Evolutionary conservation across 2,888 invertebrate species (phyloP), one percentile per base, ranked within the genome.

Genomic region (Selenia dentaria): DNA sequence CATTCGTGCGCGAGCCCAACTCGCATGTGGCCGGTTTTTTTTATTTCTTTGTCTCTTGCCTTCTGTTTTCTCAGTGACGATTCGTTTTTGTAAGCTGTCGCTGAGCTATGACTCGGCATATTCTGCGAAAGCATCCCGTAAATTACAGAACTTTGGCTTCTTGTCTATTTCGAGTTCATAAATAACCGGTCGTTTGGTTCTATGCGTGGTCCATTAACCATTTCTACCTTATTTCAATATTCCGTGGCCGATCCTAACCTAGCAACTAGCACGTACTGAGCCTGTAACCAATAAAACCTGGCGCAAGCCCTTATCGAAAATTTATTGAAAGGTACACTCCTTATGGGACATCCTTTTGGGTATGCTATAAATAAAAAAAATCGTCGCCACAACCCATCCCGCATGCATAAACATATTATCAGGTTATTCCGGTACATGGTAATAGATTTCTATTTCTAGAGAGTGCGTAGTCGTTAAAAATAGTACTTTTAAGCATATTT

Each of bases 301-400:
- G 58, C 37, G 36, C 31, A 37, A 44, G 55, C 46, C 58, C 65
- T 70, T 64, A 59, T 65, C 57, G 52, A 69, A 66, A 71, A 78
- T 78, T 70, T 74, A 77, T 79, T 55, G 65, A 62, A 62, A 52
- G 53, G 49, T 54, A 49, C 37, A 39, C 51, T 58, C 39, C 46
- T 63, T 53, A 18, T 28, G 54, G 62, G 59, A 52, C 43, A 32
- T 42, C 28, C 53, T 46, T 50, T 26, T 28, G 55, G 50, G 6
- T 32, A 13, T 13, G 22, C 26, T 54, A 70, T 67, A 67, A 67
- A 70, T 64, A 67, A 62, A 63, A 65, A n/a, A 70, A 55, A 45
- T 52, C 50, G 53, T 31, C 36, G 34, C 52, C 47, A 57, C 59
- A 65, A 57, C 63, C 49, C 35, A 59, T 63, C 65, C 63, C 51